A percentile compares a stretch with the other conserved stretches of the same genome.
Conservation (phyloP, 35 echinoderm and acorn worm genomes). For the Apostichopus parvimensis region DNA sequence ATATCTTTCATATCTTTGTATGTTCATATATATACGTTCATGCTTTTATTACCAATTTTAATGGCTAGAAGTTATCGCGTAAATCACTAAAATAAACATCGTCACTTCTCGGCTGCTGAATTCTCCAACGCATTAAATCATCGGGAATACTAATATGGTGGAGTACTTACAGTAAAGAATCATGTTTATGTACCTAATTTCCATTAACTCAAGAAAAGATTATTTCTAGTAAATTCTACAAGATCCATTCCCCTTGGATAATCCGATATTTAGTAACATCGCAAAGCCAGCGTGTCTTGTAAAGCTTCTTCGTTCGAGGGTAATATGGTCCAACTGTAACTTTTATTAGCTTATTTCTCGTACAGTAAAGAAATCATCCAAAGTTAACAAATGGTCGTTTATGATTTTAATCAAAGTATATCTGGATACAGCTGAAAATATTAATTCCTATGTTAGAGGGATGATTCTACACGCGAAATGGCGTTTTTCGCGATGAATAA, state of each 20-base stretch:
- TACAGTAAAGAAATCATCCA: no score
- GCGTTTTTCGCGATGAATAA: no score
- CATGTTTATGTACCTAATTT: conserved; percentile 14
- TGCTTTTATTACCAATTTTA: conserved; percentile 53
- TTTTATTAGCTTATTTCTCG: no score
- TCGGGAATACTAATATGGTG: conserved; percentile 10
- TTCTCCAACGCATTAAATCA: conserved; percentile 26
- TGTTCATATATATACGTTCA: conserved; percentile 33
- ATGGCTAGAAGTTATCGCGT: conserved; percentile 25
- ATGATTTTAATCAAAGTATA: no score
- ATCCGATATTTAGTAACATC: not conserved
- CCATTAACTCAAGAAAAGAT: not conserved
- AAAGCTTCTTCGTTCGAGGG: no score
- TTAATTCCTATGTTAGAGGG: no score
- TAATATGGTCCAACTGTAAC: no score
- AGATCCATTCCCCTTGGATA: not conserved
- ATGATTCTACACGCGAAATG: no score
- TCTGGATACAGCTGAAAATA: no score
- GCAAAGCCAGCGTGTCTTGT: no score
- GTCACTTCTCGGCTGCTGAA: not conserved
- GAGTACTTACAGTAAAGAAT: conserved; percentile 27
- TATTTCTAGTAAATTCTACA: no score
- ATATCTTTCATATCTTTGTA: conserved; percentile 61
- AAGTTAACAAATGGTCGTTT: no score
- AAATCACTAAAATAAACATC: conserved; percentile 60